Evolutionary conservation across 2,888 invertebrate genomes (phyloP), one percentile per base, ranked within the genome.

Genomic region (Amphiduros pacificus): DNA sequence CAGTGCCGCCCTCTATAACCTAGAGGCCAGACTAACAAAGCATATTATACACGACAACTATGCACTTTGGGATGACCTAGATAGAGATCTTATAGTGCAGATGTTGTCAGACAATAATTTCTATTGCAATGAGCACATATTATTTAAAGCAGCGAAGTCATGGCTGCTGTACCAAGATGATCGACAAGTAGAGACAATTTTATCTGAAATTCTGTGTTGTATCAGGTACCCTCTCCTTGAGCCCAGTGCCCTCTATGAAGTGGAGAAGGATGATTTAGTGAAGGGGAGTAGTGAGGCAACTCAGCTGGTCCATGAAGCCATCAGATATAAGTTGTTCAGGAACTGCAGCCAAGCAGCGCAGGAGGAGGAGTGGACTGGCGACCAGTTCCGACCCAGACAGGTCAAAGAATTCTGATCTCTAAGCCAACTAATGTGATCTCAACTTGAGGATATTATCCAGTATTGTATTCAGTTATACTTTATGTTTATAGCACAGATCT

Each of bases 1-100:
- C 22, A 48, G 49, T 20, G 66, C 68, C 22, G 68, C 70, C 11
- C 60, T 65, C 5, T 63, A 63, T 60, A 70, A 70, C 53, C 60
- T 70, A 11, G 65, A 65, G 32, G 68, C 65, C 1, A 52, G 70
- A 11, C 60, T 70, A 1, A 55, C 60, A 2, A 65, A 67, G 14
- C 66, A 67, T 55, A 60, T 69, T 41, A 41, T 48, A 6, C 60
- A 58, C 31, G 63, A 55, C 6, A 65, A 65, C 48, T 67, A 59
- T 51, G 62, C 36, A 22, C 44, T 60, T 22, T 68, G 68, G 68
- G 65, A 66, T 44, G 64, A 65, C 36, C 51, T 70, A 4, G 36
- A 53, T 20, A 24, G 53, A 20, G 60, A 60, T 14, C 50, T 70
- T 2, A 20, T 70, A 1, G 32, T 63, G 9, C 52, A 60, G 29